Percentiles rank a stretch among this genome's conserved stretches.
These are phyloP conservation scores for Thalassaphorura encarpata DNA, from an alignment of 1,140 invertebrate genomes.

Conservation along the genomic window DNA sequence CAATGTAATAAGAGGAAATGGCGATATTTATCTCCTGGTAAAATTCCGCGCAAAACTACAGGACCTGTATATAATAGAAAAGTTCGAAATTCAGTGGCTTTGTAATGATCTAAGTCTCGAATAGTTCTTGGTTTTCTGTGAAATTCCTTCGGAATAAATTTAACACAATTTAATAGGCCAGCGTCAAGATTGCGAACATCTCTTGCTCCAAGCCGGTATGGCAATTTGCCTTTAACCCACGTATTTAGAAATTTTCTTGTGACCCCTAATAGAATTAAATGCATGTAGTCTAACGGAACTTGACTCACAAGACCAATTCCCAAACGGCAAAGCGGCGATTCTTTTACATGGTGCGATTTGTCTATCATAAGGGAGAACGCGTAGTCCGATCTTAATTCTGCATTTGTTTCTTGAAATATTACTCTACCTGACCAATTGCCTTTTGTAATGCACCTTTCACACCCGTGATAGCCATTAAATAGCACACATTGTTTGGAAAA, in stretches of 20 bases:
- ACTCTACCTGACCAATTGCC: conserved; percentile 24
- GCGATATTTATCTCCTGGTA: conserved; percentile 23
- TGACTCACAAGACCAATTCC: background rate
- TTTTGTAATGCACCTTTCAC: conserved; percentile 36
- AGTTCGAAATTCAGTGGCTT: conserved; percentile 22
- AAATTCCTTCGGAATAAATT: background rate
- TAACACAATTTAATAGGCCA: background rate
- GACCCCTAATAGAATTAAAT: conserved; percentile 29
- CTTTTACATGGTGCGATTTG: background rate
- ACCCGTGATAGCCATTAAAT: conserved; percentile 35
- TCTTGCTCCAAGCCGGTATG: background rate
- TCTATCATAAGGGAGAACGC: background rate
- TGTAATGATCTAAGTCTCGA: conserved; percentile 16
- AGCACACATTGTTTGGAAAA: conserved; percentile 6
- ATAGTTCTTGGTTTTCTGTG: conserved; percentile 18
- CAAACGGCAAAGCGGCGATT: background rate
- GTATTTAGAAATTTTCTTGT: conserved; percentile 33
- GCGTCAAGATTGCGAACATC: background rate
- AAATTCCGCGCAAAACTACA: conserved; percentile 11
- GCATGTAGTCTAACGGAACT: conserved; percentile 7
- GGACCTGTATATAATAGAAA: conserved; percentile 22
- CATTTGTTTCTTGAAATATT: background rate
- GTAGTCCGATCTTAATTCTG: background rate
- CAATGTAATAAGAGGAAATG: conserved; percentile 38
- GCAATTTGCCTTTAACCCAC: conserved; percentile 32